These are phyloP conservation scores for Cryptotis parvus DNA, from an alignment of 2,113 vertebrate species.

Conservation along the genomic window DNA sequence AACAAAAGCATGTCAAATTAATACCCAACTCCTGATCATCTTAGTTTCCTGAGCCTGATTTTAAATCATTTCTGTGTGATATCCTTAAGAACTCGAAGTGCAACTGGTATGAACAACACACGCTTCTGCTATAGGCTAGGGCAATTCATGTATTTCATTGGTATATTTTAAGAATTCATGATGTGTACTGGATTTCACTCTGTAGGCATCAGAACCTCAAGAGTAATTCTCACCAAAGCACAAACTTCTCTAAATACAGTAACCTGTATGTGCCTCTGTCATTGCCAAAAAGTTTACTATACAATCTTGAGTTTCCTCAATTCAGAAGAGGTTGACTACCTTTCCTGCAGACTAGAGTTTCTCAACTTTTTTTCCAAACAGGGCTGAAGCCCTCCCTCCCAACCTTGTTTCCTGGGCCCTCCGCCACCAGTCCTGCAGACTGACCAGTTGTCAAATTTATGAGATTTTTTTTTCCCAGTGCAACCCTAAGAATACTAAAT, in stretches of 20 bases:
- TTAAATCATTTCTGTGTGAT: neutral
- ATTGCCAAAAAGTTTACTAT: neutral
- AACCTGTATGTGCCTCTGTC: neutral
- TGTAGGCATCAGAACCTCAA: neutral
- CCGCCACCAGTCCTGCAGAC: too few species aligned
- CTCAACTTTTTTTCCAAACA: neutral
- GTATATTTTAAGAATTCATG: constrained; percentile 6
- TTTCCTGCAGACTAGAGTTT: constrained; percentile 8
- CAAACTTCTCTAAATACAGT: constrained; percentile 16
- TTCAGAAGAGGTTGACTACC: constrained; percentile 29
- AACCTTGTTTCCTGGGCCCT: too few species aligned
- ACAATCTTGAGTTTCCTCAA: neutral
- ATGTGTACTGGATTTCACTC: neutral
- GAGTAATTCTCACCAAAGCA: neutral
- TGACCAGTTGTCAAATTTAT: too few species aligned
- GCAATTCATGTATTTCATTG: neutral
- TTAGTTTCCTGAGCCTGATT: too few species aligned
- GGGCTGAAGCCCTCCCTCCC: too few species aligned
- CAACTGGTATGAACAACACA: neutral
- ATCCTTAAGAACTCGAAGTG: neutral
- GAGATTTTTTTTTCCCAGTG: too few species aligned
- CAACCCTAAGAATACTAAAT: too few species aligned
- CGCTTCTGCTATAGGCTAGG: neutral
- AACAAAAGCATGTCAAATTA: too few species aligned
- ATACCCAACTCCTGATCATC: too few species aligned